Conservation (phyloP, 2,888 invertebrate species). For the Pristionchus maxplancki region DNA sequence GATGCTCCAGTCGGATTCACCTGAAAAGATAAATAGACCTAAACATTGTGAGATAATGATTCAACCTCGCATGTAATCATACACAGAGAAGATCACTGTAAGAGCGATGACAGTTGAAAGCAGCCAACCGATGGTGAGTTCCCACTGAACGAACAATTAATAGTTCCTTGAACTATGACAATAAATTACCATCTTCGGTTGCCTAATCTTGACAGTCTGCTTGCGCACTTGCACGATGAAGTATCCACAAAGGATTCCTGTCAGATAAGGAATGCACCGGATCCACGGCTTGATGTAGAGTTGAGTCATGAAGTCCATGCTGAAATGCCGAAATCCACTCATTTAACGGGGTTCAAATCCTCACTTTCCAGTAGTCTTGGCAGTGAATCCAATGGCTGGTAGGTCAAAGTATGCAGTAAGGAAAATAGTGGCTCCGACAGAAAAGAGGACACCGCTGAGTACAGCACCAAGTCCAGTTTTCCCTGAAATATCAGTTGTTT, state of each 20-base stretch:
- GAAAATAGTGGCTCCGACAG: not conserved
- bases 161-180: not conserved
- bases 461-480: not conserved
- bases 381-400: conserved; percentile 20
- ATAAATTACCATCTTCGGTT: not conserved
- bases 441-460: not conserved
- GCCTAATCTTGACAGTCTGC: conserved; percentile 14
- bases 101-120: not conserved
- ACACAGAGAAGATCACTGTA: not conserved
- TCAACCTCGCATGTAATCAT: conserved; percentile 5
- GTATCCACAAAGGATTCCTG: conserved; percentile 78
- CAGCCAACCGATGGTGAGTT: not conserved
- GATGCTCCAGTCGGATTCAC: not conserved
- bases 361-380: not conserved
- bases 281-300: conserved; percentile 78
- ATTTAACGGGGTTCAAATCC: too few relatives aligned
- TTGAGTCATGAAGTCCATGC: conserved; percentile 52
- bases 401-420: conserved; percentile 21
- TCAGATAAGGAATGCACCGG: conserved; percentile 77
- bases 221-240: conserved; percentile 66
- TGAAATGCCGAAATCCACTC: not conserved
- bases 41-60: too few relatives aligned
- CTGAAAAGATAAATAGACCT: not conserved
- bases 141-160: not conserved
- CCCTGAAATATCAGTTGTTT: not conserved